A percentile compares a stretch with the other conserved stretches of the same genome.
Conservation (phyloP, 2,797 vertebrate genomes). For the Urophycis tenuis region DNA sequence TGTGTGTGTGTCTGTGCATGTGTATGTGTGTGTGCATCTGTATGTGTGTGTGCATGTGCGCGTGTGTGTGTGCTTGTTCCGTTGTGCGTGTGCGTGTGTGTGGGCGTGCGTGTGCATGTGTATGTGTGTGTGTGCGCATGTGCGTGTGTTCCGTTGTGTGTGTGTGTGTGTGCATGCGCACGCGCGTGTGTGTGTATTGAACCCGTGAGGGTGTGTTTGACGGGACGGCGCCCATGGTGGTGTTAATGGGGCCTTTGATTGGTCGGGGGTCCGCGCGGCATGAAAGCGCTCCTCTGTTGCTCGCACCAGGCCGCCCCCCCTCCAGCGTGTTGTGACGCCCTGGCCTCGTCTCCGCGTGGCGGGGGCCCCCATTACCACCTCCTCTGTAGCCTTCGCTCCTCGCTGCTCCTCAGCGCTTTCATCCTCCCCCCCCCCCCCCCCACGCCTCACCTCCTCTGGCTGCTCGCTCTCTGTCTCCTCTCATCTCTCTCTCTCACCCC, state of each 20-base stretch:
- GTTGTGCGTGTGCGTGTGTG: background rate
- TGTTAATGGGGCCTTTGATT: slow-evolving; percentile 64
- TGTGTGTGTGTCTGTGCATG: slow-evolving; percentile 11
- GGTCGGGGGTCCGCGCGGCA: slow-evolving; percentile 38
- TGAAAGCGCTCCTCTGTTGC: slow-evolving; percentile 57
- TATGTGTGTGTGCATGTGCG: slow-evolving; percentile 6
- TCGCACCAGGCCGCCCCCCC: slow-evolving; percentile 36
- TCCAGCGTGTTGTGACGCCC: slow-evolving; percentile 41
- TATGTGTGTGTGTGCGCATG: no score
- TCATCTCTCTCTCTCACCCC: background rate
- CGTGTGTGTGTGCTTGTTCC: no score
- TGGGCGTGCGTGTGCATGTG: no score
- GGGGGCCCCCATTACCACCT: background rate
- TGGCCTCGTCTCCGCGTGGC: background rate
- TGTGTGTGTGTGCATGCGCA: no score
- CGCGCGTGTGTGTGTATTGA: slow-evolving; percentile 12
- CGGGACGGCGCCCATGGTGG: slow-evolving; percentile 45
- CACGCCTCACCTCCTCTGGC: background rate
- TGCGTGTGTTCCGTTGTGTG: no score
- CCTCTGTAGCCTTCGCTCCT: background rate
- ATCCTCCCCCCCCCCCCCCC: background rate
- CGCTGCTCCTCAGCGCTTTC: background rate
- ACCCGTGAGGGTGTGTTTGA: slow-evolving; percentile 17
- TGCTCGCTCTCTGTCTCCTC: background rate
- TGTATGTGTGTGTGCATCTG: slow-evolving; percentile 6